Base-by-base conservation (phyloP, 64 coral and sea anemone genomes). In the Montipora sp. region DNA sequence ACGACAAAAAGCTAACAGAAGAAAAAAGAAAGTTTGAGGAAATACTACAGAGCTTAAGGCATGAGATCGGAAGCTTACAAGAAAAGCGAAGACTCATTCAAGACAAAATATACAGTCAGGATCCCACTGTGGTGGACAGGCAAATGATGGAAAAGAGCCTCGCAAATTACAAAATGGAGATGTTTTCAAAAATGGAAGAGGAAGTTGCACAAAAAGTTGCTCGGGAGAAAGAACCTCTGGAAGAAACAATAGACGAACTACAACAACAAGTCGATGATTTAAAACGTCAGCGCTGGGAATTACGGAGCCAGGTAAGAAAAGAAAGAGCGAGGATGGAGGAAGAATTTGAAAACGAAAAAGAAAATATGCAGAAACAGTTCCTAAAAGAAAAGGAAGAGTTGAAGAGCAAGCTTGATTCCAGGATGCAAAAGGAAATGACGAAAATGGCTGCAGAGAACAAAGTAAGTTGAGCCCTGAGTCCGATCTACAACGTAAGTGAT, bases 81-180 rank as follows among this genome's bases (percentile, higher is more conserved):
- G 95, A 98, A 57, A 98, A 98, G 70, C 90, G 95, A 21, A 92
- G 81, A 51, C n/a, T 98, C 11, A 98, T 98, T 70, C 95, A 98
- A 94, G 95, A 98, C 46, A 89, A 93, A 45, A 60, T 98, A 36
- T 94, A 98, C 55, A 94, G 94, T 68, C 95, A 98, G 50, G 95
- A 98, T 50, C 53, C 89, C 19, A 66, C 82, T 16, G 23, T 76
- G 22, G 78, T 75, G 48, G 89, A 98, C 45, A 87, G 76, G 15
- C 83, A 98, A n/a, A 18, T 94, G 11, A 94, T 98, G 12, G 95
- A 98, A 60, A 98, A 98, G 82, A 94, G 89, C 51, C 94, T 98
- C 53, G 89, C 95, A 7, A 98, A 94, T 85, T 98, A 94, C 89
- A 98, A 98, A 60, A 78, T 92, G 79, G 95, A 98, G 63, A 58